Evolutionary conservation across 2,888 invertebrate species (phyloP).

Genomic region (Adelognathus sp.): DNA sequence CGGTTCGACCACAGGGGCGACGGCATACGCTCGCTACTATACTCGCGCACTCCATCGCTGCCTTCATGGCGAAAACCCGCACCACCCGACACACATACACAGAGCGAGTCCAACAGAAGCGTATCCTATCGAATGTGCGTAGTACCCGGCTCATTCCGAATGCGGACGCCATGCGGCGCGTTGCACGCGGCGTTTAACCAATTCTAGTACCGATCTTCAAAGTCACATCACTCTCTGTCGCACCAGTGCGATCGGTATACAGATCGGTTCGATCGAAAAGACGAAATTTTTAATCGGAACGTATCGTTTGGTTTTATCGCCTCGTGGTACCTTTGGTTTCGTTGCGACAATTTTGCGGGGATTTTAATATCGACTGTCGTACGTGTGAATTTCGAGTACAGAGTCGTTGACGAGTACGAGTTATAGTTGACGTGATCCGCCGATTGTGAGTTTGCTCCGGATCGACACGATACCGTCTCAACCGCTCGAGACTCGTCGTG

Average conservation of each 20-base stretch:
- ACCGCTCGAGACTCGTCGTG: not conserved
- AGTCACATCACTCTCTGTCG: too few relatives aligned
- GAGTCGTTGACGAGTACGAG: not conserved
- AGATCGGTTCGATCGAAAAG: not conserved
- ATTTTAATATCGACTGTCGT: not conserved
- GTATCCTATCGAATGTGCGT: conserved; percentile 74
- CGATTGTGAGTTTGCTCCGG: not conserved
- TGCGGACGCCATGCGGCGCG: conserved; percentile 80
- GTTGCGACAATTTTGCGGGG: not conserved
- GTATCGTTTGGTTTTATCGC: conserved; percentile 43
- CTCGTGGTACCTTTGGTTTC: too few relatives aligned
- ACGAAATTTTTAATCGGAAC: not conserved
- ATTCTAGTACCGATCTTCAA: conserved; percentile 38
- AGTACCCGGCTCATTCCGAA: conserved; percentile 67
- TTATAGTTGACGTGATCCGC: conserved; percentile 6
- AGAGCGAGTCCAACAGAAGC: conserved; percentile 71
- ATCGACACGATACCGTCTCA: conserved; percentile 18
- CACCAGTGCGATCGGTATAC: not conserved
- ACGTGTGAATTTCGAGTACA: conserved; percentile 24
- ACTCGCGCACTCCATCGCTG: conserved; percentile 14
- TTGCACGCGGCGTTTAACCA: conserved; percentile 70
- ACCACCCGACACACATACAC: conserved; percentile 41
- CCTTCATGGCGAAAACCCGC: conserved; percentile 52
- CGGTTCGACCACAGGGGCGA: not conserved
- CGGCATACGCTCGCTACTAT: conserved; percentile 39